Evolutionary conservation across 35 echinoderm and acorn worm genomes (phyloP).

Genomic region (Anneissia japonica): DNA sequence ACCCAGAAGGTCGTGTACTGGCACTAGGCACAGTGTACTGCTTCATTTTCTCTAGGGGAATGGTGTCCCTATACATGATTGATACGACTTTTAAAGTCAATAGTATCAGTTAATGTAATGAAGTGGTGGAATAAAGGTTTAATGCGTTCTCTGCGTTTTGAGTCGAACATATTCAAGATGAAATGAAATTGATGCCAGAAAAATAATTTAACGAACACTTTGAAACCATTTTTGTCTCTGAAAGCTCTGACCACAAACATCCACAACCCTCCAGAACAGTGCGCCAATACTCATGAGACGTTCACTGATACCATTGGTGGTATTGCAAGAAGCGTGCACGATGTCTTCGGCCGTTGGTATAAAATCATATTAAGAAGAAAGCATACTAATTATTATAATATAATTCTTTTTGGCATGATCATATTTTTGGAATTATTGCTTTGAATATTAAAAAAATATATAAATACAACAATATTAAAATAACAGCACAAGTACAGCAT

Average conservation of each 20-base stretch:
- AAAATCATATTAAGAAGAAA: conserved; percentile 69
- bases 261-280: conserved; percentile 82
- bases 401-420: too few relatives aligned
- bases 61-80: conserved; percentile 87
- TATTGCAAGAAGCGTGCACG: conserved; percentile 78
- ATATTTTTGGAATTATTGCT: too few relatives aligned
- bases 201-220: conserved; percentile 87
- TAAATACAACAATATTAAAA: too few relatives aligned
- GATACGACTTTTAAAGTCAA: conserved; percentile 87
- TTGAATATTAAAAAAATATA: too few relatives aligned
- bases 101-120: conserved; percentile 83
- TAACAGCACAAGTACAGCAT: too few relatives aligned
- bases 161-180: conserved; percentile 95
- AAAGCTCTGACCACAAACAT: conserved; percentile 92
- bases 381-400: too few relatives aligned
- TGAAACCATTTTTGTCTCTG: conserved; percentile 99
- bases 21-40: background rate
- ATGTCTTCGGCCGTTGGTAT: conserved; percentile 65
- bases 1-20: too few relatives aligned
- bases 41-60: conserved; percentile 79
- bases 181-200: conserved; percentile 89
- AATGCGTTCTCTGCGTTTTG: conserved; percentile 53
- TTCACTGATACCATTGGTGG: conserved; percentile 88
- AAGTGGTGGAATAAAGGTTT: conserved; percentile 96
- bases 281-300: conserved; percentile 75